Conservation (phyloP, 2,113 vertebrate genomes). For the Shinisaurus crocodilurus region DNA sequence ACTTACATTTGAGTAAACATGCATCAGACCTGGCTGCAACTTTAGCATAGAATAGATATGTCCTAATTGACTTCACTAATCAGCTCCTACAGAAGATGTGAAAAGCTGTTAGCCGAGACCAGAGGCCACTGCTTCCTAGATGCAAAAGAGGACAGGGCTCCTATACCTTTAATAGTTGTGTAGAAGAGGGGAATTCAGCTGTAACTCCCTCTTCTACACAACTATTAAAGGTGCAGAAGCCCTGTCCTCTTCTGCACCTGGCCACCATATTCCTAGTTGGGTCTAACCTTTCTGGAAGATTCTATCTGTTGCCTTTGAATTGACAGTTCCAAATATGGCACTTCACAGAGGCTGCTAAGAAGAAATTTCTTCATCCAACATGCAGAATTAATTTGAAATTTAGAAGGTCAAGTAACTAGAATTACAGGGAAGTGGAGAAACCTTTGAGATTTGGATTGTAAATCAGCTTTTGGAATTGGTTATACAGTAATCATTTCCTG, state of each 20-base stretch:
- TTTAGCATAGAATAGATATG: neutral
- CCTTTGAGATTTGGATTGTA: neutral
- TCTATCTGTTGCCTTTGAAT: neutral
- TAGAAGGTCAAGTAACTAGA: neutral
- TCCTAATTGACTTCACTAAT: neutral
- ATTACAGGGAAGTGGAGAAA: neutral
- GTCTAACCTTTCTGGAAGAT: neutral
- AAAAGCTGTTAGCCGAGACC: neutral
- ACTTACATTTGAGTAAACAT: neutral
- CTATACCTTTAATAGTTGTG: neutral
- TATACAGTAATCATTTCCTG: conserved; percentile 11
- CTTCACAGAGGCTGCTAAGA: neutral
- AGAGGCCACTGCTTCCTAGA: neutral
- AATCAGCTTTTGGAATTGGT: conserved; percentile 16
- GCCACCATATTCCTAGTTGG: neutral
- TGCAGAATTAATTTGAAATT: neutral
- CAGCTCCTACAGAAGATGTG: neutral
- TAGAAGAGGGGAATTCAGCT: neutral
- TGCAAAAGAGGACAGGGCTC: neutral
- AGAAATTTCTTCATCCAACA: neutral
- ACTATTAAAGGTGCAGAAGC: neutral
- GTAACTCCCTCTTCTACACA: neutral
- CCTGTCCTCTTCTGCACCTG: neutral
- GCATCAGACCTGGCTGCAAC: too few species aligned
- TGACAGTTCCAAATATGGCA: neutral